A percentile compares a stretch with the other conserved stretches of the same genome.
Evolutionary conservation across 2,888 invertebrate species (phyloP).

Genomic region (Caenorhabditis japonica): DNA sequence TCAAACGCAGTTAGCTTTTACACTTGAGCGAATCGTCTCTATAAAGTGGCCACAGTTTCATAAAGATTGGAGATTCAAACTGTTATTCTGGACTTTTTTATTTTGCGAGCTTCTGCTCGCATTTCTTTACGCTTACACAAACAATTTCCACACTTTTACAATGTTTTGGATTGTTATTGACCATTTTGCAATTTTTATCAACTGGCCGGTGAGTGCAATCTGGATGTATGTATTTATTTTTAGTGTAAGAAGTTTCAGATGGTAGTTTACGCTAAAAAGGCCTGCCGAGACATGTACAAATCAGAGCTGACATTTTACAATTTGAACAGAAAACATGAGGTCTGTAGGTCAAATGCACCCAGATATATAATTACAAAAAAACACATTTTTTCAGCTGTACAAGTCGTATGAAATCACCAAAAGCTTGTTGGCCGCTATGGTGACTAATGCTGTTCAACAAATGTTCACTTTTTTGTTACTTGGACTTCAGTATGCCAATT

Average conservation of each 20-base stretch:
- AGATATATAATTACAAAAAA: too few species aligned
- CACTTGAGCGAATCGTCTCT: constrained; percentile 9
- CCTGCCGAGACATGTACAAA: constrained; percentile 10
- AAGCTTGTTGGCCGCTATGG: constrained; percentile 3
- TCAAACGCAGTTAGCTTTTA: constrained; percentile 8
- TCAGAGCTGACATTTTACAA: constrained; percentile 9
- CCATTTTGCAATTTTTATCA: constrained; percentile 11
- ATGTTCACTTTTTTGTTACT: constrained; percentile 12
- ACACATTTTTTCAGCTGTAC: constrained; percentile 13
- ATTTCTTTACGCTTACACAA: constrained; percentile 3
- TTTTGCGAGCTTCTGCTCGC: not conserved
- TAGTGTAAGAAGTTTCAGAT: too few species aligned
- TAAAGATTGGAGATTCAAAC: constrained; percentile 1
- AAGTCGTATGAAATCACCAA: constrained; percentile 27
- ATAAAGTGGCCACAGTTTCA: constrained; percentile 4
- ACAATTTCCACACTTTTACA: constrained; percentile 2
- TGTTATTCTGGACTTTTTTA: not conserved
- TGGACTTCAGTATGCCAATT: not conserved
- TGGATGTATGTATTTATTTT: too few species aligned
- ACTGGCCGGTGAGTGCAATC: constrained; percentile 15
- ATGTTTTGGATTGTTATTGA: not conserved
- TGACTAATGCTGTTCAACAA: constrained; percentile 12
- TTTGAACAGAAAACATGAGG: constrained; percentile 16
- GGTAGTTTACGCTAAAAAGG: constrained; percentile 12
- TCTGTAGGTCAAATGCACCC: too few species aligned